Base-by-base conservation (phyloP, 2,797 vertebrate genomes). In the Poecilia picta region DNA sequence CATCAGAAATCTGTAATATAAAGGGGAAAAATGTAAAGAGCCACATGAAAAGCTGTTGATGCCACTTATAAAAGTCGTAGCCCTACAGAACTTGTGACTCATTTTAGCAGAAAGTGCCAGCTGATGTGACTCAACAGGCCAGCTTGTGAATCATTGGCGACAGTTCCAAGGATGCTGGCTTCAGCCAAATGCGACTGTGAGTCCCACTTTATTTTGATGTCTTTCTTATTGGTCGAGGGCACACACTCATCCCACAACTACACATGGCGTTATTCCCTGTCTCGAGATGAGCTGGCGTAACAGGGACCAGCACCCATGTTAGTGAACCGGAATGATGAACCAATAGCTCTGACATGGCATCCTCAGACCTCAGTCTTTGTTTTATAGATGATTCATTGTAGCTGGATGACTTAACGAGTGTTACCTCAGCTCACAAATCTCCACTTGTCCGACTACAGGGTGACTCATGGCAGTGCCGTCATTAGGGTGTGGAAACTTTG, bases 51-150 rank as follows among this genome's bases (percentile, higher is more conserved):
- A 73, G 73, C 79, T 75, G 89, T 76, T 84, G 87, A 81, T 84
- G 72, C 80, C 82, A 82, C 82, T 33, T 81, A 41, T 73, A 73
- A 39, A 28, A 83, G 75, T 78, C 76, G 47, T 72, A 87, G 77
- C 72, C 51, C 74, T 41, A 31, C 53, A 74, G 77, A 79, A 82
- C 81, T 84, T 84, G 81, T 90, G 85, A 90, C 77, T 90, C 55
- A 87, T 72, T 75, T 87, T 78, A 80, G 74, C 81, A 86, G 86
- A 83, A 92, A 90, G 87, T 83, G 81, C 80, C 82, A 79, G 81
- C 84, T 89, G 39, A 43, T 83, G 64, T 78, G 82, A 88, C 59
- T 90, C 89, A 83, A 72, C 83, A 49, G 77, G 57, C 74, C 1
- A 55, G 77, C 73, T 72, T 78, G 72, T 81, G 85, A 89, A 79